These are phyloP conservation scores for Lathronympha strigana DNA, from an alignment of 2,888 invertebrate species.

Conservation along the genomic window DNA sequence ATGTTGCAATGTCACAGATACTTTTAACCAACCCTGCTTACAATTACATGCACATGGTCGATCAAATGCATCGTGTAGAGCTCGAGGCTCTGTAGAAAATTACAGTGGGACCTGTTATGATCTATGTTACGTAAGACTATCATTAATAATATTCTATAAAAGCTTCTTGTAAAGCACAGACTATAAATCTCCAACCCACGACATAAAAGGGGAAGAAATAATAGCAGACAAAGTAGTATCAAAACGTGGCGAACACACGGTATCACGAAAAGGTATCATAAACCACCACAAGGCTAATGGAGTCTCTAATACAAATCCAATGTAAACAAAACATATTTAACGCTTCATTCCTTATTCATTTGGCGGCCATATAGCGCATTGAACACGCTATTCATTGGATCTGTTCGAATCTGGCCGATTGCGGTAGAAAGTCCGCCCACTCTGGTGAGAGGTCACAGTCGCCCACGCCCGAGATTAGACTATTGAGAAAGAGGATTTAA, in stretches of 20 bases:
- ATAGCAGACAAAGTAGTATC: constrained; percentile 25
- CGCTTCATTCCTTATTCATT: constrained; percentile 35
- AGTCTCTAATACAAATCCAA: constrained; percentile 33
- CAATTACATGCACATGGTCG: background rate
- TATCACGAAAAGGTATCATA: constrained; percentile 25
- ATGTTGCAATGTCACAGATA: constrained; percentile 50
- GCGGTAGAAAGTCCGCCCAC: constrained; percentile 75
- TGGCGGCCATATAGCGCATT: constrained; percentile 32
- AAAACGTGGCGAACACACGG: constrained; percentile 5
- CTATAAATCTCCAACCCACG: constrained; percentile 8
- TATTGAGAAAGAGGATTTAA: constrained; percentile 63
- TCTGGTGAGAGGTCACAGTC: constrained; percentile 74
- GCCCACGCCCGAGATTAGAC: constrained; percentile 63
- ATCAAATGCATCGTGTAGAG: background rate
- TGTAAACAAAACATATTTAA: constrained; percentile 41
- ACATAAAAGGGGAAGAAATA: constrained; percentile 21
- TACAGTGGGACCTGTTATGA: constrained; percentile 6
- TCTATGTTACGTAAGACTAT: background rate
- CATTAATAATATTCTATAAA: constrained; percentile 17
- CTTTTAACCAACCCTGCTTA: constrained; percentile 3
- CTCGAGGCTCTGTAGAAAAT: constrained; percentile 12
- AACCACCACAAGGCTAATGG: constrained; percentile 22
- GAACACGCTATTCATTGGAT: constrained; percentile 49
- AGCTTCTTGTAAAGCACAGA: background rate
- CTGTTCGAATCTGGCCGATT: constrained; percentile 53